A percentile compares a stretch with the other conserved stretches of the same genome.
phyloP scores from a whole-genome alignment of 2,888 invertebrate species.

The Theretra japonica region DNA sequence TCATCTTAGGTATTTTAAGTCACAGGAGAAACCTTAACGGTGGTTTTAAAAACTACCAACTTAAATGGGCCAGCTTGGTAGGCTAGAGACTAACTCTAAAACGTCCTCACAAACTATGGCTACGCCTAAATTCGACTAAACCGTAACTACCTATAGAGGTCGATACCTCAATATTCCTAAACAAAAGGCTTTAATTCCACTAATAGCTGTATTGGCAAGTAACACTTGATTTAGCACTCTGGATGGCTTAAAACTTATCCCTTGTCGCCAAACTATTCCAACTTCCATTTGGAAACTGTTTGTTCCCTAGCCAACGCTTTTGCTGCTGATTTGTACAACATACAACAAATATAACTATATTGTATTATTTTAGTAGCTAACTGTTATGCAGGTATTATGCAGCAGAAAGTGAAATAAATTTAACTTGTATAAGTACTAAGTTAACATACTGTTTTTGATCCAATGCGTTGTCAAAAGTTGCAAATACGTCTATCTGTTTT shows the following conservation, averaged over 20 bases:
- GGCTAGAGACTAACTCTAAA: too few relatives aligned
- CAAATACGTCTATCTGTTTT: too few relatives aligned
- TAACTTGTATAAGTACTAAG: too few relatives aligned
- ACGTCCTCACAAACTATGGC: too few relatives aligned
- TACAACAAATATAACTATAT: background rate
- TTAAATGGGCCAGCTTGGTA: too few relatives aligned
- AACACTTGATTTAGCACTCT: slow-evolving; percentile 41
- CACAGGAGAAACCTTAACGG: too few relatives aligned
- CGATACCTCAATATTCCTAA: background rate
- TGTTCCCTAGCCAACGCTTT: slow-evolving; percentile 1
- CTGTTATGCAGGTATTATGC: background rate
- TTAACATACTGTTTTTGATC: too few relatives aligned
- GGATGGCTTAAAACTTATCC: slow-evolving; percentile 25
- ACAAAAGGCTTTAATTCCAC: slow-evolving; percentile 1
- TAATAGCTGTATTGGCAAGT: slow-evolving; percentile 42
- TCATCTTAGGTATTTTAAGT: too few relatives aligned
- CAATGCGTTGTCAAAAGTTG: too few relatives aligned
- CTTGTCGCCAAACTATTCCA: slow-evolving; percentile 2
- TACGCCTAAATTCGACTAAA: too few relatives aligned
- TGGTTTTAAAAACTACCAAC: too few relatives aligned
- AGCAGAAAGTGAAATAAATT: background rate
- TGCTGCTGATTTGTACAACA: background rate
- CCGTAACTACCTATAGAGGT: too few relatives aligned
- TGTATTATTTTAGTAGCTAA: background rate
- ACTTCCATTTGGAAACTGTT: slow-evolving; percentile 3